Evolutionary conservation across 2,113 vertebrate genomes (phyloP), one percentile per base, ranked within the genome.

Genomic region (Larimichthys crocea): DNA sequence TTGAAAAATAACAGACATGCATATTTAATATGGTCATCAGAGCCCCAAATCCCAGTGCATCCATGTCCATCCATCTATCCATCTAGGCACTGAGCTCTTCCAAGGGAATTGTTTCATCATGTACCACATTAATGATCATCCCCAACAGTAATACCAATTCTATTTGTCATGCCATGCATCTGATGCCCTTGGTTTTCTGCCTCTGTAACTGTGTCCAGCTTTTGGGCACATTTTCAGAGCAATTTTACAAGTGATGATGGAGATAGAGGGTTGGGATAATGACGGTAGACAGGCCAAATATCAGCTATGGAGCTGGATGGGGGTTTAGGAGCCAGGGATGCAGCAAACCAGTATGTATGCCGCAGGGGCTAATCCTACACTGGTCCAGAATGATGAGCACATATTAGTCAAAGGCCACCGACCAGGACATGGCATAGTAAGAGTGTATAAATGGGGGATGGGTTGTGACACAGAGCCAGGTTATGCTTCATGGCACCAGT

Each of bases 331-430:
- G 74, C 59, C 78, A 48, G 48, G 63, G 74, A 79, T 80, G 73
- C 62, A 74, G 87, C 26, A 72, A 79, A 79, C 61, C 44, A 56
- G 74, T 61, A 69, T 78, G 76, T 80, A 80, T 84, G 90, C 87
- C 87, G 83, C 83, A 68, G 79, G 74, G 85, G 70, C 64, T 92
- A 89, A 89, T 91, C 87, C 88, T 83, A 86, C 82, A 77, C 55
- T 84, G 85, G 91, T 90, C 86, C 89, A 92, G 83, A 93, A 92
- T 90, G 88, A 91, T 90, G 81, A 92, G 65, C 84, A 82, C 65
- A 46, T 81, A 89, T 91, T 89, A 90, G 88, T 88, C 78, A 84
- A 79, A 92, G 87, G 83, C 88, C 88, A 75, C 60, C 79, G 76
- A 85, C 87, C 88, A 79, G 83, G 82, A 82, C 57, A 3, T 10